Evolutionary conservation across 1,140 invertebrate genomes (phyloP).

Genomic region (Drosophila sp.): DNA sequence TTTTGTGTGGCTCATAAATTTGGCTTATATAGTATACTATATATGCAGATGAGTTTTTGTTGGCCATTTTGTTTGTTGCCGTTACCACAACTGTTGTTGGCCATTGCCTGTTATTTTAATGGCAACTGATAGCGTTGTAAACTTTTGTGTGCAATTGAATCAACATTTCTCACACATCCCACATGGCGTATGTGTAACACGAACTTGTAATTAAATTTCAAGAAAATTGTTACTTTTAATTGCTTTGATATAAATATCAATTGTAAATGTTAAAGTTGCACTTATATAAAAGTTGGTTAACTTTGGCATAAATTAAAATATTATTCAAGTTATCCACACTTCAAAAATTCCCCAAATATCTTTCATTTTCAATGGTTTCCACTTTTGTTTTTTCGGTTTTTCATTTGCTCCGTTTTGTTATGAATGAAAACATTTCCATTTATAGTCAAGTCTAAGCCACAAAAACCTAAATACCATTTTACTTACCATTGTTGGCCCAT

Average conservation of each 20-base stretch:
- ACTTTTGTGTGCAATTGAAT: constrained; percentile 47
- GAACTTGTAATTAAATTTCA: constrained; percentile 6
- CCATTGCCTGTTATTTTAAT: constrained; percentile 15
- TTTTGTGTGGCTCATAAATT: constrained; percentile 73
- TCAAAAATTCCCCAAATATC: neutral
- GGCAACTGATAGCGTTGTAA: constrained; percentile 10
- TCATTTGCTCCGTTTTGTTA: neutral
- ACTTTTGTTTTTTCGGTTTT: neutral
- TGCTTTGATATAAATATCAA: constrained; percentile 2
- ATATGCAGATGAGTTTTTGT: constrained; percentile 16
- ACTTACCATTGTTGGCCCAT: constrained; percentile 1
- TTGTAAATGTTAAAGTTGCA: neutral
- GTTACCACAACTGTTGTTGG: constrained; percentile 6
- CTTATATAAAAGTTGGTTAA: neutral
- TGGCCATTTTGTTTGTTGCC: constrained; percentile 40
- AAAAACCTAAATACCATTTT: constrained; percentile 13
- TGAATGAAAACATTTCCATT: constrained; percentile 3
- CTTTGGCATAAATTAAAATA: neutral
- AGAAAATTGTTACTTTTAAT: constrained; percentile 6
- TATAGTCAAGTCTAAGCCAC: constrained; percentile 5
- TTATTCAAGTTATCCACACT: neutral
- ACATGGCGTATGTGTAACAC: constrained; percentile 32
- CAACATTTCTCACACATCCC: constrained; percentile 15
- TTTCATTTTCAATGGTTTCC: neutral
- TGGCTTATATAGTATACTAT: constrained; percentile 49